Base-by-base conservation (phyloP, 2,113 vertebrate species). In the Tachysurus fulvidraco region DNA sequence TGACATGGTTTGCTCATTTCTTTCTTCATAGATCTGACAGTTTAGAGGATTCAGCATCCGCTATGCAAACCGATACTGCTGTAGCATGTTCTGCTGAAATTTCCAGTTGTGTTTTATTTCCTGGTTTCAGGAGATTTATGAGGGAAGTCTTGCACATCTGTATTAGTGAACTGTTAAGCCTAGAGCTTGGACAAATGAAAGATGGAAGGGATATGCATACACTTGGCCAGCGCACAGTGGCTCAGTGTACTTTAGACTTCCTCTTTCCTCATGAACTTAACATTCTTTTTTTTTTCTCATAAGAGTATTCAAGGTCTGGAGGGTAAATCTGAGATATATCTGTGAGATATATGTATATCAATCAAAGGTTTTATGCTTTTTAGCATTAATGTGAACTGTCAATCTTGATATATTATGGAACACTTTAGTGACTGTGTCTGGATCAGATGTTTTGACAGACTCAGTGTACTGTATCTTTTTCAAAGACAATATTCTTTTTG, bases 141-240 rank as follows among this genome's bases (percentile, higher is more conserved):
- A 76, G 83, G 62, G 57, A 85, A 83, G 44, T 41, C 85, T 55
- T 85, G 73, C 83, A 89, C 88, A 88, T 89, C 87, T 85, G 87
- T 88, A 89, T 89, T 88, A 89, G 85, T 88, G 87, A 78, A 83
- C 87, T 84, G 74, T 88, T 88, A 83, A 64, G 55, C 55, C 23
- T 54, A 83, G 76, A 74, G 69, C 62, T 84, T 64, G 87, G 79
- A 83, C 78, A 71, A 85, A 69, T 69, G 55, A 82, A 86, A 46
- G 55, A 85, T 88, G 67, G 46, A 77, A 83, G 73, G 62, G 69
- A 85, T 71, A 71, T 62, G 44, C 84, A 36, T 65, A 64, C 28
- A 44, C 83, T 84, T 88, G 86, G 88, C 88, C 41, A 50, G 30
- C 54, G 62, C 46, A 85, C 83, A 84, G 78, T 86, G 84, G 46